phyloP scores from a whole-genome alignment of 2,113 vertebrate species.

The Chrysemys picta region DNA sequence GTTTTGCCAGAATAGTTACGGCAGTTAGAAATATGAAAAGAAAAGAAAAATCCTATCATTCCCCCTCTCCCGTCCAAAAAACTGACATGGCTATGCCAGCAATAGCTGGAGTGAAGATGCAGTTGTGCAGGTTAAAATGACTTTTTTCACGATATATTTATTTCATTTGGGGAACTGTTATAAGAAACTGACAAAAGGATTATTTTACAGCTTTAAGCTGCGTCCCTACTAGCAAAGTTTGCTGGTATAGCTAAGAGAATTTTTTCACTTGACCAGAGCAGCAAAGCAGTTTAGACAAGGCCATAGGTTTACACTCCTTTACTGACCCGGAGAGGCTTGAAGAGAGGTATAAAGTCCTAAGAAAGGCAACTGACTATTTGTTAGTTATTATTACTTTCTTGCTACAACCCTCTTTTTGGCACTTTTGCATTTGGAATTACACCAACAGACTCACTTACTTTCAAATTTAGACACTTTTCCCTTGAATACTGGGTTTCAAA shows the following conservation, averaged over 20 bases:
- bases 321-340: background rate
- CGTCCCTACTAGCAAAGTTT: background rate
- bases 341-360: background rate
- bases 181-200: background rate
- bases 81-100: background rate
- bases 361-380: rapidly evolving
- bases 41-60: background rate
- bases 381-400: background rate
- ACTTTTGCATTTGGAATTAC: background rate
- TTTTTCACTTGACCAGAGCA: no score
- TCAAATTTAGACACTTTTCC: background rate
- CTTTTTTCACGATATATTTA: background rate
- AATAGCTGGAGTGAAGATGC: no score
- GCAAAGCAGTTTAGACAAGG: background rate
- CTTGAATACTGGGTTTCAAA: background rate
- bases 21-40: background rate
- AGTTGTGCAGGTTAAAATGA: background rate
- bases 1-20: background rate
- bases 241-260: rapidly evolving
- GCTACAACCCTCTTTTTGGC: background rate
- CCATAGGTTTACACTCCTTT: background rate
- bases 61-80: background rate
- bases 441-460: rapidly evolving
- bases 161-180: background rate
- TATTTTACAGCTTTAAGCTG: background rate